A percentile compares a stretch with the other conserved stretches of the same genome.
Evolutionary conservation across 1,140 invertebrate genomes (phyloP).

Genomic region (Campodea augens): DNA sequence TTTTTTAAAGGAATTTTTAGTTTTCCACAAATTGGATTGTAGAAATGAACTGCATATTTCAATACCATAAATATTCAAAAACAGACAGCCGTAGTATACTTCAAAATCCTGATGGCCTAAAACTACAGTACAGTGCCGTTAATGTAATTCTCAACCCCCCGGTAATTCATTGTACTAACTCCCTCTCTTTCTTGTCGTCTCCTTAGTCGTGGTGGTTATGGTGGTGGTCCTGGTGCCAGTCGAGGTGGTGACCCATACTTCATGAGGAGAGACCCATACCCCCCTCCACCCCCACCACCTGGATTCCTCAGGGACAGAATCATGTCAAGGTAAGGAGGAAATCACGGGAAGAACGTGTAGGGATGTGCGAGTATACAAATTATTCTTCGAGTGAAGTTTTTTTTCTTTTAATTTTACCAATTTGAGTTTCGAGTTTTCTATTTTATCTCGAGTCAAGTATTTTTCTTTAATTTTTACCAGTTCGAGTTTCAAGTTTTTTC

Average conservation of each 20-base stretch:
- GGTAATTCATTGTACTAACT: background rate
- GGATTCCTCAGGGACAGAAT: conserved; percentile 67
- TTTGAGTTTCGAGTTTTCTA: too few relatives aligned
- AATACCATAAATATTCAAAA: too few relatives aligned
- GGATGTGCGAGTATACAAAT: background rate
- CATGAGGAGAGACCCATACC: conserved; percentile 55
- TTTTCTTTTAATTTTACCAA: too few relatives aligned
- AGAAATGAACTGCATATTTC: too few relatives aligned
- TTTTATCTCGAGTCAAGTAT: too few relatives aligned
- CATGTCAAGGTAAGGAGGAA: conserved; percentile 68
- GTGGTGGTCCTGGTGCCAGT: conserved; percentile 32
- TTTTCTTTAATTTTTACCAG: too few relatives aligned
- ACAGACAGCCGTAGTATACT: too few relatives aligned
- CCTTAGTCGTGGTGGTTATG: background rate
- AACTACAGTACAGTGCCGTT: too few relatives aligned
- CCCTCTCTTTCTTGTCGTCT: background rate
- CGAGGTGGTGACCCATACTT: conserved; percentile 58
- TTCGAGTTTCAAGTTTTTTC: too few relatives aligned
- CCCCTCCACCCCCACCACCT: conserved; percentile 43
- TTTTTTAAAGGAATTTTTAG: too few relatives aligned
- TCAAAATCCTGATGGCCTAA: too few relatives aligned
- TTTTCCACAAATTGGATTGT: too few relatives aligned
- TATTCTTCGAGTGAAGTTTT: background rate
- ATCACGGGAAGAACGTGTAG: conserved; percentile 14
- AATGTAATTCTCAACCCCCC: background rate